These are phyloP conservation scores for Tricholaema leucomelas DNA, from an alignment of 2,113 vertebrate species.

Conservation along the genomic window DNA sequence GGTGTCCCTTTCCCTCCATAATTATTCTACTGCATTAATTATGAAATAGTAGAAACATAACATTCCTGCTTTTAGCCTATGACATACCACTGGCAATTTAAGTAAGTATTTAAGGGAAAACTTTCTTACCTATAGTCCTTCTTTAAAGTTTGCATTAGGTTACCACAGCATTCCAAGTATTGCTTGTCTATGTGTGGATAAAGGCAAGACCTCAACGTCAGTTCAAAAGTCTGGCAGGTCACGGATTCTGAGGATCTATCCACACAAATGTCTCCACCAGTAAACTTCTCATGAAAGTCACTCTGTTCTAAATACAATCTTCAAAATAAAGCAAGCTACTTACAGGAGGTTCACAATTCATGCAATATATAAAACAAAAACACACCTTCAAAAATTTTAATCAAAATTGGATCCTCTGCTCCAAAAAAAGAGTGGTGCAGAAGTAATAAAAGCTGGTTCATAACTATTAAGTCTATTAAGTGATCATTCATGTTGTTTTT, in stretches of 20 bases:
- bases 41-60: background rate
- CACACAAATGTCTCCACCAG: conserved; percentile 86
- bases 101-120: background rate
- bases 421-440: background rate
- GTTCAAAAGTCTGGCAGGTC: conserved; percentile 95
- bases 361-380: background rate
- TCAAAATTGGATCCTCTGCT: background rate
- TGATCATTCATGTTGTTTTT: background rate
- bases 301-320: conserved; percentile 95
- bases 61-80: background rate
- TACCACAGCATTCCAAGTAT: conserved; percentile 96
- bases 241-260: conserved; percentile 95
- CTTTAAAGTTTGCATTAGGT: conserved; percentile 94
- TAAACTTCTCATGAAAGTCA: conserved; percentile 92
- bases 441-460: background rate
- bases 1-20: background rate
- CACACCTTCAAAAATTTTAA: background rate
- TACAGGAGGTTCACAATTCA: background rate
- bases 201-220: conserved; percentile 93
- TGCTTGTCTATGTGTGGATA: conserved; percentile 94
- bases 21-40: background rate
- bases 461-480: background rate
- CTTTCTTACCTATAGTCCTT: conserved; percentile 89
- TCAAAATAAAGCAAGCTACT: conserved; percentile 30
- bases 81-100: background rate